Conservation (phyloP, 1,140 invertebrate genomes). For the Harlomillsia oculata region DNA sequence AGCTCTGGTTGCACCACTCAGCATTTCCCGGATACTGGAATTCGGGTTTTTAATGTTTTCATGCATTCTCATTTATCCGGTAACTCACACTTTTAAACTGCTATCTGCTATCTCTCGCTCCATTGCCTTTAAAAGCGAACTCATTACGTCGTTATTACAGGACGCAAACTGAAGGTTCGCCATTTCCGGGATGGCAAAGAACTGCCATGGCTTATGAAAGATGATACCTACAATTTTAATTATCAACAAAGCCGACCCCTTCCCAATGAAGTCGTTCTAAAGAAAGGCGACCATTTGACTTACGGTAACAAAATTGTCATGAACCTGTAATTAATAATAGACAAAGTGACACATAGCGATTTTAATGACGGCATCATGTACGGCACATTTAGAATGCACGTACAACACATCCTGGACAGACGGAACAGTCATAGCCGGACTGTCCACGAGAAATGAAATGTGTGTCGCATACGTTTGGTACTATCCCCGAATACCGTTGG, state of each 20-base stretch:
- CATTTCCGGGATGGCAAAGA: constrained; percentile 54
- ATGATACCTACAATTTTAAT: constrained; percentile 56
- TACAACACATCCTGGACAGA: constrained; percentile 63
- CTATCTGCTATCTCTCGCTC: too few species aligned
- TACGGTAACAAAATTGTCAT: not conserved
- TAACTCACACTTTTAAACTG: too few species aligned
- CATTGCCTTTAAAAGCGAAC: not conserved
- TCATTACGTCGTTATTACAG: constrained; percentile 33
- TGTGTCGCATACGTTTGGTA: constrained; percentile 46
- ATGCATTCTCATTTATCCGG: constrained; percentile 24
- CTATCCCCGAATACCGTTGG: not conserved
- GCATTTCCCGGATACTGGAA: constrained; percentile 9
- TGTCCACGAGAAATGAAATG: constrained; percentile 95
- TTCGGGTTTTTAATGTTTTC: constrained; percentile 19
- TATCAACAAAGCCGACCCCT: constrained; percentile 45
- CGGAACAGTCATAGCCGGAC: constrained; percentile 82
- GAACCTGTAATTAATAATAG: not conserved
- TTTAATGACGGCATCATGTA: too few species aligned
- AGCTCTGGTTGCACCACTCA: constrained; percentile 8
- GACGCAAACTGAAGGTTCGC: constrained; percentile 52
- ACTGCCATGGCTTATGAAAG: constrained; percentile 53
- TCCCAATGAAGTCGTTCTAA: constrained; percentile 7
- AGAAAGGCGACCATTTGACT: constrained; percentile 20
- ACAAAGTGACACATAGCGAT: not conserved
- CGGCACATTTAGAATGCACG: constrained; percentile 50